Evolutionary conservation across 2,797 vertebrate species (phyloP), one percentile per base, ranked within the genome.

Genomic region (Microchirus variegatus): DNA sequence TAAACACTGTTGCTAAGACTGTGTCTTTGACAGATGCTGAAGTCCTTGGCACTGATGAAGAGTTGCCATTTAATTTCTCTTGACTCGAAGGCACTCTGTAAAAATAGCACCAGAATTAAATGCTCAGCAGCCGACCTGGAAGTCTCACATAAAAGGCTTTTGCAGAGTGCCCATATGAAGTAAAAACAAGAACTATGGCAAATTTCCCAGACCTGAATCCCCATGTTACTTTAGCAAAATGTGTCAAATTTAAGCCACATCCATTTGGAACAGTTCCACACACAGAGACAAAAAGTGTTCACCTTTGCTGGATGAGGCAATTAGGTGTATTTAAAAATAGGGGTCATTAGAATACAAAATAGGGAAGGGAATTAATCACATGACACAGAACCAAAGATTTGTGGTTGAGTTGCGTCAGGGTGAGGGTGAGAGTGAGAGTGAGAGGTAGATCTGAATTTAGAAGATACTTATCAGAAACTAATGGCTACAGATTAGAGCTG

Each of bases 401-500:
- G 36, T 45, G 22, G 40, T 60, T 22, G 57, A 19, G 41, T 42
- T 4, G 5, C 22, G 40, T 53, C 6, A 0, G n/a, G 40, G 22
- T 53, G 37, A 64, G 55, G 37, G 19, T 48, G 14, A 63, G 17
- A 51, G 22, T 11, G 31, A 53, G 47, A 74, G 47, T 17, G n/a
- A n/a, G n/a, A n/a, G 22, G 22, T 4, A 10, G 53, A 22, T 73
- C 61, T 64, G 36, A 53, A 66, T 61, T 53, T 55, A 74, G 54
- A 53, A 36, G 43, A 40, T 63, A 58, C 73, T 68, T 62, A 63
- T 45, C 49, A 59, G 51, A 69, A 0, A 17, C 73, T 59, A 80
- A 67, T 44, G 53, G 47, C 40, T 52, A 3, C 3, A 55, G 15
- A 57, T 60, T 66, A n/a, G n/a, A n/a, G n/a, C n/a, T n/a, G n/a